These are phyloP conservation scores for Ceratothoa steindachneri DNA, from an alignment of 2,888 invertebrate genomes.

Conservation along the genomic window DNA sequence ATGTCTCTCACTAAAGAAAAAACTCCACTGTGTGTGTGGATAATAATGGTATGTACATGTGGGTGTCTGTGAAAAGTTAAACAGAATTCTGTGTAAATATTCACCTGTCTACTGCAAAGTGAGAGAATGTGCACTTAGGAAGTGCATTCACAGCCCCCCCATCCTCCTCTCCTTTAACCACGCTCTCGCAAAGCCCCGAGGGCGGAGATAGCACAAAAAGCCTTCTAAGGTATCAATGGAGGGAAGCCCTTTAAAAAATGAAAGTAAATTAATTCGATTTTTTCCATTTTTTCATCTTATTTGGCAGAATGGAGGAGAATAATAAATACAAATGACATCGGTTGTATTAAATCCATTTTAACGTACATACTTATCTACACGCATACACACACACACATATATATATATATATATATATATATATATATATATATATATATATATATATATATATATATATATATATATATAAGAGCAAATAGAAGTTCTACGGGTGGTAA, in stretches of 20 bases:
- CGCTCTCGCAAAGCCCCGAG: too few species aligned
- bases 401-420: constrained; percentile 12
- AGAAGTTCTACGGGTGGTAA: too few species aligned
- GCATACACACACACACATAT: neutral
- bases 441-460: constrained; percentile 12
- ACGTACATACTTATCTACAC: neutral
- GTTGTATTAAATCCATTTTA: neutral
- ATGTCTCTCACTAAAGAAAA: too few species aligned
- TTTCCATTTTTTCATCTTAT: neutral
- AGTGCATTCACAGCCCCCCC: too few species aligned
- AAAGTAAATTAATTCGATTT: neutral
- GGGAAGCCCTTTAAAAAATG: neutral
- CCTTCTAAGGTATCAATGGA: neutral
- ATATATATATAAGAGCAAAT: constrained; percentile 12
- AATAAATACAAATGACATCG: neutral
- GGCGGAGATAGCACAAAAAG: too few species aligned
- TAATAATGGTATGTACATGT: too few species aligned
- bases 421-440: constrained; percentile 11
- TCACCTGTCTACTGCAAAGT: too few species aligned
- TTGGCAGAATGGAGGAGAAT: neutral
- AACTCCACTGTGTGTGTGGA: too few species aligned
- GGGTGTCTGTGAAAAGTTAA: too few species aligned
- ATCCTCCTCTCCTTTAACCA: too few species aligned
- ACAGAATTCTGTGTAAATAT: too few species aligned
- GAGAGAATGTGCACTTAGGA: too few species aligned